Conservation (phyloP, 2,888 invertebrate genomes). For the Trissoscelio sp. region DNA sequence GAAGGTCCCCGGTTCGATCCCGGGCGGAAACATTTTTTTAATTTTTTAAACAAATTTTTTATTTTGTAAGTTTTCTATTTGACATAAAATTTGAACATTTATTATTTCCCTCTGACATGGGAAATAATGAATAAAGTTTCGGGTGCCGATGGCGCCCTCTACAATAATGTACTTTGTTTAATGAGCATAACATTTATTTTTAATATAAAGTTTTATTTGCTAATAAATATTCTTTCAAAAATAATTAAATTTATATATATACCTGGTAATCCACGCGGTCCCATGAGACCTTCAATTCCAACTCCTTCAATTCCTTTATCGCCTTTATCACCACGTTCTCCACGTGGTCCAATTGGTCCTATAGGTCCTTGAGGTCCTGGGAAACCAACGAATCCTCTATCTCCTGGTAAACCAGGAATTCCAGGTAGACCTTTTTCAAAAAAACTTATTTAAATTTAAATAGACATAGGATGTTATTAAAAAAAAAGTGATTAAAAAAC, state of each 20-base stretch:
- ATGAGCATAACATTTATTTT: not conserved
- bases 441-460: not conserved
- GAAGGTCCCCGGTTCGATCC: slow-evolving; percentile 82
- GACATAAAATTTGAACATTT: too few relatives aligned
- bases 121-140: too few relatives aligned
- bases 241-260: slow-evolving; percentile 61
- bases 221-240: too few relatives aligned
- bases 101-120: too few relatives aligned
- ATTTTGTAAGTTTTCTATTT: too few relatives aligned
- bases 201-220: not conserved
- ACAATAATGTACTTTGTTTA: too few relatives aligned
- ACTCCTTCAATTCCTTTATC: slow-evolving; percentile 89
- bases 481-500: too few relatives aligned
- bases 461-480: too few relatives aligned
- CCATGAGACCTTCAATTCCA: slow-evolving; percentile 90
- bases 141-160: too few relatives aligned
- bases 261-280: slow-evolving; percentile 89
- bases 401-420: slow-evolving; percentile 86
- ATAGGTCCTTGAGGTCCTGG: slow-evolving; percentile 86
- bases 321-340: slow-evolving; percentile 90
- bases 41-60: too few relatives aligned
- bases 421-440: slow-evolving; percentile 85
- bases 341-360: slow-evolving; percentile 86
- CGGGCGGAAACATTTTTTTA: slow-evolving; percentile 76
- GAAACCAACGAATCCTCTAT: slow-evolving; percentile 87